phyloP scores from a whole-genome alignment of 2,797 vertebrate genomes.

The Clarias fuscus region DNA sequence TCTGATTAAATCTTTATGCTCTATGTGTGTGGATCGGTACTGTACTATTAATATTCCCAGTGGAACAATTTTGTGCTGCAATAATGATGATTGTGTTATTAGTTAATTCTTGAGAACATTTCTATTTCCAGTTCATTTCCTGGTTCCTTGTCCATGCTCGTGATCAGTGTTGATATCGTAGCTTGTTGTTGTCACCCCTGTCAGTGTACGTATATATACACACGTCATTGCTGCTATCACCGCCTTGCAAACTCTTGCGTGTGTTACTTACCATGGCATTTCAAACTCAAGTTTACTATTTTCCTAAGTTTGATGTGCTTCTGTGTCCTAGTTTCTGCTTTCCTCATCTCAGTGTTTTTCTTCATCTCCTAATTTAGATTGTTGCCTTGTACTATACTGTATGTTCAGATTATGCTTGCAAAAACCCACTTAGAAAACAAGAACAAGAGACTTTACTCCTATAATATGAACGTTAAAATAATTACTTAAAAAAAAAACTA shows the following conservation, averaged over 20 bases:
- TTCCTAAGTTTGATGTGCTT: neutral
- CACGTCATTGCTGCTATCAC: neutral
- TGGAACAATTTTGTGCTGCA: neutral
- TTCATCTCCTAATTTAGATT: neutral
- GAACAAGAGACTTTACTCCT: neutral
- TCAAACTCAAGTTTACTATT: neutral
- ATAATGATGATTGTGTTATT: neutral
- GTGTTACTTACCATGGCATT: neutral
- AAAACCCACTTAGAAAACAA: neutral
- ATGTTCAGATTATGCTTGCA: neutral
- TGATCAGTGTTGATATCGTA: neutral
- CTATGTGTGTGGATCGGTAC: neutral
- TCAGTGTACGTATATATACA: neutral
- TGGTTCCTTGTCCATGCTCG: neutral
- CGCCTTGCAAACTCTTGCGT: constrained; percentile 11
- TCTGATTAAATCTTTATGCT: neutral
- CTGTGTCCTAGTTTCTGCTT: constrained; percentile 17
- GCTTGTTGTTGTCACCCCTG: neutral
- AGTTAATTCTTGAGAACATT: neutral
- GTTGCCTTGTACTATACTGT: neutral
- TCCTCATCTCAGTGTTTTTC: neutral
- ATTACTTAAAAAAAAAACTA: neutral
- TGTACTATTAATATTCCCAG: neutral
- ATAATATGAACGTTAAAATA: neutral
- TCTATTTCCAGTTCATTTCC: neutral